Conservation (phyloP, 1,140 invertebrate genomes). For the Cepaea nemoralis region DNA sequence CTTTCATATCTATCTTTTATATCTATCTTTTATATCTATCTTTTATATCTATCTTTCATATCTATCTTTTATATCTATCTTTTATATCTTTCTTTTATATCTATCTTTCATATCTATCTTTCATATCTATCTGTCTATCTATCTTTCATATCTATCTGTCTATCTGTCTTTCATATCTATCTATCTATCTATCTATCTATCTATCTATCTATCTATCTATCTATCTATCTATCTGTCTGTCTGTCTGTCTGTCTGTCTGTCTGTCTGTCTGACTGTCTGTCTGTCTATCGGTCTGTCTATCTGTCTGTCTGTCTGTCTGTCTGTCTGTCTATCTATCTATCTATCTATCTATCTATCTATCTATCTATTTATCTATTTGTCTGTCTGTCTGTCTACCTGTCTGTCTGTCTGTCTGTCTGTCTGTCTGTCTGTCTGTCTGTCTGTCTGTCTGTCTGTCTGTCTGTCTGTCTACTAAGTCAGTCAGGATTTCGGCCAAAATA, state of each 20-base stretch:
- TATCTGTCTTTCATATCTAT: too few species aligned
- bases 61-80: too few species aligned
- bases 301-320: slow-evolving; percentile 10
- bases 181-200: too few species aligned
- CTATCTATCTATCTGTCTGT: neutral
- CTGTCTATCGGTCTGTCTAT: neutral
- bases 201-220: neutral
- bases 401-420: neutral
- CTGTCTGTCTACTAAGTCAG: too few species aligned
- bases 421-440: too few species aligned
- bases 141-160: neutral
- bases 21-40: too few species aligned
- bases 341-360: neutral
- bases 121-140: slow-evolving; percentile 2
- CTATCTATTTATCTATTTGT: neutral
- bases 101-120: too few species aligned
- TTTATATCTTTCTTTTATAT: too few species aligned
- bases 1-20: too few species aligned
- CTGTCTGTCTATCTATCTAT: neutral
- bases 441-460: too few species aligned
- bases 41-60: too few species aligned
- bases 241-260: neutral
- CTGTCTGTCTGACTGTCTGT: neutral
- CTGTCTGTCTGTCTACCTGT: neutral
- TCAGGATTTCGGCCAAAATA: too few species aligned